phyloP scores from a whole-genome alignment of 2,113 vertebrate genomes.

The Myodes glareolus region DNA sequence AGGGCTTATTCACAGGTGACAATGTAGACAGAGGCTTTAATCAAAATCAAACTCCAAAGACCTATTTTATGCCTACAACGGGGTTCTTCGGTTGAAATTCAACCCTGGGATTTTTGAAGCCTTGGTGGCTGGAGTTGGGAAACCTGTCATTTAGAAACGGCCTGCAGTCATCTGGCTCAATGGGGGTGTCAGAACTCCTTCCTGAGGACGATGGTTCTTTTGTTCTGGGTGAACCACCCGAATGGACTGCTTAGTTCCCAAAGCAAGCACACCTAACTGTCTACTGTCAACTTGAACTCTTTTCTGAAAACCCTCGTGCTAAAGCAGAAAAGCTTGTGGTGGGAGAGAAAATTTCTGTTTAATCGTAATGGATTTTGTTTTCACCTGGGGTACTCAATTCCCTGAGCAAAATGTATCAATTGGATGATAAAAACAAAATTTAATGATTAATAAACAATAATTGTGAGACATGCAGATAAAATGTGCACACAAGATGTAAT shows the following conservation, averaged over 20 bases:
- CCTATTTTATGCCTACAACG: slow-evolving; percentile 54
- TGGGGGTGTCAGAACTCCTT: neutral
- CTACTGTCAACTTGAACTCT: slow-evolving; percentile 8
- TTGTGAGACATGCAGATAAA: neutral
- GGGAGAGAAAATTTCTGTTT: slow-evolving; percentile 45
- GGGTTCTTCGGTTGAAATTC: slow-evolving; percentile 61
- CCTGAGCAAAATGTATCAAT: slow-evolving; percentile 30
- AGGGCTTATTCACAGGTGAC: slow-evolving; percentile 52
- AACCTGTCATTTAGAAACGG: slow-evolving; percentile 51
- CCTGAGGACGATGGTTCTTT: slow-evolving; percentile 49
- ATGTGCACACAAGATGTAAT: neutral
- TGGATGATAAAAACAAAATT: slow-evolving; percentile 36
- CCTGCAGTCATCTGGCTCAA: slow-evolving; percentile 34
- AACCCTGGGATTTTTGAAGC: slow-evolving; percentile 57
- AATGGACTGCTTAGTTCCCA: neutral
- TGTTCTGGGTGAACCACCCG: slow-evolving; percentile 31
- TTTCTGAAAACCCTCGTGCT: slow-evolving; percentile 24
- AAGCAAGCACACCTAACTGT: neutral
- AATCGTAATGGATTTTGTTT: slow-evolving; percentile 49
- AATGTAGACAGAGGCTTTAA: slow-evolving; percentile 58
- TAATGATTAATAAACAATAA: slow-evolving; percentile 39
- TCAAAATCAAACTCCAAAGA: slow-evolving; percentile 64
- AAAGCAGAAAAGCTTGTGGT: neutral
- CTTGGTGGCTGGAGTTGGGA: slow-evolving; percentile 48
- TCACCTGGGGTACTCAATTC: neutral